Base-by-base conservation (phyloP, 2,113 vertebrate genomes). In the Eretmochelys imbricata region DNA sequence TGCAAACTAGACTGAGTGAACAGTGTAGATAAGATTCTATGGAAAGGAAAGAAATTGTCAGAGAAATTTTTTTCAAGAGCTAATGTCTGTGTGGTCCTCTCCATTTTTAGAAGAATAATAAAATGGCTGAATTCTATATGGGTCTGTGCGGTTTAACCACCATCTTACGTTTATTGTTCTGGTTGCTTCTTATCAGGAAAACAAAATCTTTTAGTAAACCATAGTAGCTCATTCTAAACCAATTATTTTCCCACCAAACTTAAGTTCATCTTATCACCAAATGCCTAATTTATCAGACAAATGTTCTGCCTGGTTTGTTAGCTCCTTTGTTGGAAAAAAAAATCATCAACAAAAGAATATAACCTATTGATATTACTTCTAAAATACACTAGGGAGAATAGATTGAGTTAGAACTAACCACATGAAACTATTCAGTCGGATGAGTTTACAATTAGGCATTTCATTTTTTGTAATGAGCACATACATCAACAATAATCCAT, bases 291-390 rank as follows among this genome's bases (percentile, higher is more conserved):
- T 96, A 88, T 95, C 94, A 91, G 93, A 69, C 78, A 89, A 95
- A 94, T 88, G 76, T 87, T 88, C 19, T 86, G 25, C 1, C 49
- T 95, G 95, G 80, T 96, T 97, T 95, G 94, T 95, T 82, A 88
- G 92, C 90, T 85, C 83, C 92, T 96, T 97, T 96, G 94, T 94
- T 91, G 96, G 92, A 93, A 31, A 96, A 94, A 94, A 96, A 92
- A 78, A 72, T 82, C 53, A n/a, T 91, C 95, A 93, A 97, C 96
- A 97, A 97, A 97, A 95, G 96, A 95, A 94, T 12, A 2, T 89
- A 96, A 95, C 91, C 91, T 95, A 95, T 97, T 97, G 96, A 94
- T 96, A 95, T 10, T 89, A 82, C 46, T 95, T 88, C 89, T 92
- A 62, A 4, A 1, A 51, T 96, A 80, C 95, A 59, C 89, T 0